Percentiles rank a stretch among this genome's conserved stretches.
phyloP scores from a whole-genome alignment of 2,113 vertebrate genomes.

The Tragelaphus scriptus region DNA sequence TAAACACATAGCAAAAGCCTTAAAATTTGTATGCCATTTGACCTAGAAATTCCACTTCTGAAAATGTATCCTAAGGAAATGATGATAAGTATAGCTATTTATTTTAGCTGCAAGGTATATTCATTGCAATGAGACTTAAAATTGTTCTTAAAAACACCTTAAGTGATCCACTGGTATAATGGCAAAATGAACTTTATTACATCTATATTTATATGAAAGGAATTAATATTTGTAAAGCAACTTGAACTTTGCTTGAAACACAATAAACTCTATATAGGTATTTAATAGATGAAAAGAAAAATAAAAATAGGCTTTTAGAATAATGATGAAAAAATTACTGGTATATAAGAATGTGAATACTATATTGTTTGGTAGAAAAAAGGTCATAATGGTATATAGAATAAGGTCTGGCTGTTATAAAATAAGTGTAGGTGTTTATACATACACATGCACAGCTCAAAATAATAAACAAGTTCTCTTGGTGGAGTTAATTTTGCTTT shows the following conservation, averaged over 20 bases:
- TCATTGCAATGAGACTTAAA: not conserved
- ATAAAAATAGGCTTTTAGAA: not conserved
- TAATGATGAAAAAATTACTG: not conserved
- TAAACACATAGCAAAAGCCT: not conserved
- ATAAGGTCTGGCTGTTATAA: not conserved
- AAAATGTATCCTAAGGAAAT: not conserved
- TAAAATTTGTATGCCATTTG: not conserved
- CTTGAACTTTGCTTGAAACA: not conserved
- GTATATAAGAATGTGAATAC: not conserved
- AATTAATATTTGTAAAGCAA: not conserved
- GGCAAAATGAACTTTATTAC: not conserved
- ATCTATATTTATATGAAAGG: not conserved
- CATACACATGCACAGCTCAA: not conserved
- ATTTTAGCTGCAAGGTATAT: not conserved
- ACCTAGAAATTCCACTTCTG: not conserved
- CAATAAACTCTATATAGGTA: not conserved
- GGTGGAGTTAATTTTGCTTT: not conserved
- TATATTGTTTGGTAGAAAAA: not conserved
- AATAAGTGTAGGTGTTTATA: not conserved
- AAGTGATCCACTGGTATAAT: not conserved
- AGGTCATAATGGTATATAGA: not conserved
- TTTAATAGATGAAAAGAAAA: not conserved
- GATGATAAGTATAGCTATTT: not conserved
- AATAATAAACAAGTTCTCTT: not conserved
- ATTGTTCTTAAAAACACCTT: not conserved